phyloP scores from a whole-genome alignment of 2,888 invertebrate genomes.

The Pecten maximus region DNA sequence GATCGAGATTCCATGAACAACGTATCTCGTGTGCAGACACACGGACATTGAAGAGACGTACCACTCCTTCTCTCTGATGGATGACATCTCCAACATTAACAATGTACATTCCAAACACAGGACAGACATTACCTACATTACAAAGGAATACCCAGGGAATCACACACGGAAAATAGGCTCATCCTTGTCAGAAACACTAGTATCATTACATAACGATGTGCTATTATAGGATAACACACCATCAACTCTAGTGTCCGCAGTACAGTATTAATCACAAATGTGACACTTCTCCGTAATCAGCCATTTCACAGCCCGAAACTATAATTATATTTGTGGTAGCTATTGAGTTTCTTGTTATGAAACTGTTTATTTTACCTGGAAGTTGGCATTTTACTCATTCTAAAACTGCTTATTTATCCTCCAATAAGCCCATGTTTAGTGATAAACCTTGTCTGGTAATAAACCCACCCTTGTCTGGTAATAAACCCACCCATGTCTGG shows the following conservation, averaged over 20 bases:
- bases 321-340: no score
- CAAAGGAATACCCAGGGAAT: slow-evolving; percentile 24
- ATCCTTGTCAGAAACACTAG: neutral
- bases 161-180: slow-evolving; percentile 9
- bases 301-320: neutral
- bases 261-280: neutral
- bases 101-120: neutral
- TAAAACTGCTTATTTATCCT: no score
- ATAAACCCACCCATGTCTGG: no score
- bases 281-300: neutral
- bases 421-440: no score
- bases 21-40: no score
- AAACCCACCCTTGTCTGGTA: no score
- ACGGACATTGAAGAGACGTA: neutral
- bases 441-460: no score
- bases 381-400: no score
- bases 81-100: neutral
- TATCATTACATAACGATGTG: neutral
- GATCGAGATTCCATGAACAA: no score
- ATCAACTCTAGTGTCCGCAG: neutral
- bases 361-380: no score
- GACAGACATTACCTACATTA: neutral
- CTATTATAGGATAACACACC: neutral
- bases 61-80: neutral
- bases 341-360: no score